A percentile compares a stretch with the other conserved stretches of the same genome.
These are phyloP conservation scores for Probosciger aterrimus DNA, from an alignment of 2,113 vertebrate species.

Conservation along the genomic window DNA sequence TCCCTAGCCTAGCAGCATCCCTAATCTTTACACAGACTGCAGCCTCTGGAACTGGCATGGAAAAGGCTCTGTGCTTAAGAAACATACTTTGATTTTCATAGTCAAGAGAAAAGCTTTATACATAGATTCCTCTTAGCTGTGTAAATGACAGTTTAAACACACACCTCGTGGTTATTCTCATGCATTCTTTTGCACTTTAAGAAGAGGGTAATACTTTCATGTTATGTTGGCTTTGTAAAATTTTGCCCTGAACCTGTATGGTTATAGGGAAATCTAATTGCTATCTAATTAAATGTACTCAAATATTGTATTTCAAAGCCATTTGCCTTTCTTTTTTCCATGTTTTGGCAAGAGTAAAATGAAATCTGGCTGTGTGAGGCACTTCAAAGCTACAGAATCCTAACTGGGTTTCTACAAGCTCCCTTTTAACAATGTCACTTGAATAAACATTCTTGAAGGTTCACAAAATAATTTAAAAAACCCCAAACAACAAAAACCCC, in stretches of 20 bases:
- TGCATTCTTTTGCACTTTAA: neutral
- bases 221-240: neutral
- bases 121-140: neutral
- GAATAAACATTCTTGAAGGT: neutral
- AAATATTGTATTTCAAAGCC: neutral
- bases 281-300: neutral
- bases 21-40: neutral
- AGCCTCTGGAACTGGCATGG: neutral
- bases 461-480: neutral
- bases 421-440: neutral
- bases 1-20: neutral
- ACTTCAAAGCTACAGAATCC: neutral
- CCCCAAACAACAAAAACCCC: neutral
- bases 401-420: neutral
- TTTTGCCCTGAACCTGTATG: neutral
- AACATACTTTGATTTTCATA: neutral
- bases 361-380: neutral
- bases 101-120: neutral
- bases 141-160: neutral
- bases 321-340: neutral
- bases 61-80: neutral
- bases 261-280: neutral
- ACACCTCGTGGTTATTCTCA: neutral
- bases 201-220: neutral
- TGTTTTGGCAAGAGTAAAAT: neutral